Percentiles rank a stretch among this genome's conserved stretches.
These are phyloP conservation scores for Gryllus bimaculatus DNA, from an alignment of 1,140 invertebrate genomes.

Conservation along the genomic window DNA sequence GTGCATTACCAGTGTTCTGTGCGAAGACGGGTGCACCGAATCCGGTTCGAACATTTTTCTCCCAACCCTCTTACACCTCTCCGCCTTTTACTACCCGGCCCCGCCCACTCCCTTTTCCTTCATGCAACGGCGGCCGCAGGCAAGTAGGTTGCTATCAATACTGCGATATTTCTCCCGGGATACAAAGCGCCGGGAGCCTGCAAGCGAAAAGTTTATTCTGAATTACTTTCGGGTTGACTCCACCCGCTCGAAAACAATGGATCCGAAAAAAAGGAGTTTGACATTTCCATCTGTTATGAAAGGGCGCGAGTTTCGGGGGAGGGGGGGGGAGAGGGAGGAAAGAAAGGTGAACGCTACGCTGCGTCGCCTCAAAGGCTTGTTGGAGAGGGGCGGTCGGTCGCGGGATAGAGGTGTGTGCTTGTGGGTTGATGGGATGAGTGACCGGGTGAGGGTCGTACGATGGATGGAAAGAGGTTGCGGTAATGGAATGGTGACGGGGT, in stretches of 20 bases:
- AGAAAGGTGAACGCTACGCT: background rate
- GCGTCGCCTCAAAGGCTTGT: background rate
- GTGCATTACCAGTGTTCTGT: too few relatives aligned
- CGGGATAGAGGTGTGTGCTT: too few relatives aligned
- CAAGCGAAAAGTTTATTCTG: background rate
- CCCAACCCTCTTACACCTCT: too few relatives aligned
- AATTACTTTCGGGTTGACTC: background rate
- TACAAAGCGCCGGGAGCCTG: background rate
- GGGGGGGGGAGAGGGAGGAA: background rate
- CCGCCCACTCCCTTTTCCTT: too few relatives aligned
- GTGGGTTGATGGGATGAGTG: too few relatives aligned
- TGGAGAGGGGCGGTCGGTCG: background rate
- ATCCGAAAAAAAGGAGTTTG: background rate
- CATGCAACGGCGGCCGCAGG: too few relatives aligned
- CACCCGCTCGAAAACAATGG: background rate
- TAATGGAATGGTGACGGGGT: too few relatives aligned
- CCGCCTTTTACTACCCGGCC: too few relatives aligned
- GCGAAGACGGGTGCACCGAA: too few relatives aligned
- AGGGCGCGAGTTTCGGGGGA: background rate
- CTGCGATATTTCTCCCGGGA: background rate
- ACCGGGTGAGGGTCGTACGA: too few relatives aligned
- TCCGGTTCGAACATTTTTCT: too few relatives aligned
- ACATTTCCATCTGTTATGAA: conserved; percentile 5
- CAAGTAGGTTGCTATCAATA: background rate
- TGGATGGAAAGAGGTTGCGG: too few relatives aligned